A percentile compares a stretch with the other conserved stretches of the same genome.
Evolutionary conservation across 2,113 vertebrate genomes (phyloP).

Genomic region (Azemiops feae): DNA sequence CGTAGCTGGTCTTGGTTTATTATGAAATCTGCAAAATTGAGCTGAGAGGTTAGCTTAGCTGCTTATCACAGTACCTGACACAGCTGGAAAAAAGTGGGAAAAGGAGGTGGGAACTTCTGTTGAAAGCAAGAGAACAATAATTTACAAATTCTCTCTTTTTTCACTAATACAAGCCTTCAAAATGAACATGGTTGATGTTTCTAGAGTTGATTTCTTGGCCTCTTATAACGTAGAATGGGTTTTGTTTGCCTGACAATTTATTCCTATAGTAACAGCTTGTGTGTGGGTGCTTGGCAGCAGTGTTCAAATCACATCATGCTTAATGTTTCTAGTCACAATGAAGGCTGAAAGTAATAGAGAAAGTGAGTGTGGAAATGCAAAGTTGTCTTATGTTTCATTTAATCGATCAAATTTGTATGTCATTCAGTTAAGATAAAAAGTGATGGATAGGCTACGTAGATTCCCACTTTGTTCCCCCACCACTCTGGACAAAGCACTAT

Average conservation of each 20-base stretch:
- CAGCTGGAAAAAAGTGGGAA: slow-evolving; percentile 36
- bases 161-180: slow-evolving; percentile 48
- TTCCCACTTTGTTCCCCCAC: slow-evolving; percentile 69
- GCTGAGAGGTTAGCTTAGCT: slow-evolving; percentile 56
- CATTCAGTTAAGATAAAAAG: slow-evolving; percentile 83
- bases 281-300: slow-evolving; percentile 60
- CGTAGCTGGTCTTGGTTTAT: slow-evolving; percentile 63
- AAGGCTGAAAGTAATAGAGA: slow-evolving; percentile 69
- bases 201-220: slow-evolving; percentile 53
- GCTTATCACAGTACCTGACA: slow-evolving; percentile 47
- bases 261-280: slow-evolving; percentile 69
- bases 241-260: slow-evolving; percentile 72
- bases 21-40: slow-evolving; percentile 58
- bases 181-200: slow-evolving; percentile 60
- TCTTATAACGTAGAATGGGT: slow-evolving; percentile 58
- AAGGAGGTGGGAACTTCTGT: slow-evolving; percentile 25
- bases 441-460: slow-evolving; percentile 77
- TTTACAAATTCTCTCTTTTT: slow-evolving; percentile 55
- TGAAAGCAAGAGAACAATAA: slow-evolving; percentile 43
- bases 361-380: slow-evolving; percentile 78
- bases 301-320: slow-evolving; percentile 54
- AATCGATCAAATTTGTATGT: slow-evolving; percentile 79
- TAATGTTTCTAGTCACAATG: slow-evolving; percentile 76
- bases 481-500: slow-evolving; percentile 65
- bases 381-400: slow-evolving; percentile 78